phyloP scores from a whole-genome alignment of 2,113 vertebrate genomes.

The Epinephelus fuscoguttatus region DNA sequence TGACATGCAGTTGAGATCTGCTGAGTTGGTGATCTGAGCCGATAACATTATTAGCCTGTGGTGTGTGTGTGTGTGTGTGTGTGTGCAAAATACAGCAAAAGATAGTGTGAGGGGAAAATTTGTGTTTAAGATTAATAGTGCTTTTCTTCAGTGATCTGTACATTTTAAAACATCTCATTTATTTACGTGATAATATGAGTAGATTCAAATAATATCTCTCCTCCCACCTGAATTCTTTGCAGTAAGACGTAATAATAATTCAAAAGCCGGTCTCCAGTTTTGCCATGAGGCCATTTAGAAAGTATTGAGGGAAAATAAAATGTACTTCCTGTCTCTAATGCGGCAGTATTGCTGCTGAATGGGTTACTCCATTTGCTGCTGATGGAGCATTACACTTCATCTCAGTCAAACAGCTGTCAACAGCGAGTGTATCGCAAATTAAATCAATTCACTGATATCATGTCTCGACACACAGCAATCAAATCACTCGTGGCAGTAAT shows the following conservation, averaged over 20 bases:
- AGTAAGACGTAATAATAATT: slow-evolving; percentile 49
- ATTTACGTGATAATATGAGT: slow-evolving; percentile 8
- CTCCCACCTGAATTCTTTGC: slow-evolving; percentile 40
- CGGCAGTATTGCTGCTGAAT: slow-evolving; percentile 40
- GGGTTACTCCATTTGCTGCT: slow-evolving; percentile 57
- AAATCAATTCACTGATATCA: slow-evolving; percentile 66
- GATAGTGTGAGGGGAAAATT: slow-evolving; percentile 3
- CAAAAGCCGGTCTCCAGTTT: slow-evolving; percentile 46
- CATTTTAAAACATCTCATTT: slow-evolving; percentile 22
- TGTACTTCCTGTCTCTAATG: slow-evolving; percentile 57
- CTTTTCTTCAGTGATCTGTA: slow-evolving; percentile 2
- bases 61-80: slow-evolving; percentile 30
- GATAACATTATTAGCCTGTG: slow-evolving; percentile 80
- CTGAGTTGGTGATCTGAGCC: slow-evolving; percentile 78
- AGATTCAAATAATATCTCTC: slow-evolving; percentile 5
- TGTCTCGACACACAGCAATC: slow-evolving; percentile 57
- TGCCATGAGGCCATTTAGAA: slow-evolving; percentile 50
- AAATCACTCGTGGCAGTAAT: slow-evolving; percentile 46
- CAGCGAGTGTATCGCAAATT: slow-evolving; percentile 60
- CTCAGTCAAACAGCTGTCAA: slow-evolving; percentile 68
- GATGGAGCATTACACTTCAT: slow-evolving; percentile 58
- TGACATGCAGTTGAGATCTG: slow-evolving; percentile 77
- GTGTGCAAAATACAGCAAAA: slow-evolving; percentile 15
- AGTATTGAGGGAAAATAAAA: slow-evolving; percentile 53
- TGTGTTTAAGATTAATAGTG: slow-evolving; percentile 29